Evolutionary conservation across 2,797 vertebrate genomes (phyloP).

Genomic region (Hippocampus kuda): DNA sequence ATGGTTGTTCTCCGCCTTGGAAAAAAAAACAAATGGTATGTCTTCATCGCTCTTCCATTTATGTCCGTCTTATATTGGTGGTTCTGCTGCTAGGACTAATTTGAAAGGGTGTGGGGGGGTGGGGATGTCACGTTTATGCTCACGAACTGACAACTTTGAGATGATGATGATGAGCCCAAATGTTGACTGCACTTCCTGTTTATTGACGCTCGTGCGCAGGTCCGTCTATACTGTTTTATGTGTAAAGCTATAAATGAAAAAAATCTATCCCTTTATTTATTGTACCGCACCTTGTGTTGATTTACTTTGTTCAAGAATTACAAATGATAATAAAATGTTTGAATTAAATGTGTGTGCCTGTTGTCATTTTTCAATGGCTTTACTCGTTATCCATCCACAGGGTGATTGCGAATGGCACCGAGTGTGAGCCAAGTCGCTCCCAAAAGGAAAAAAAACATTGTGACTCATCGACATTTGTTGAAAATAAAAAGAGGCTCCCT

Average conservation of each 20-base stretch:
- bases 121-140: constrained; percentile 21
- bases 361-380: constrained; percentile 30
- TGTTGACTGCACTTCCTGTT: constrained; percentile 52
- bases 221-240: constrained; percentile 27
- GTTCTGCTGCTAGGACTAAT: constrained; percentile 49
- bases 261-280: constrained; percentile 63
- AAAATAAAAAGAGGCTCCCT: too few species aligned
- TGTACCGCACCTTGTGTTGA: constrained; percentile 27
- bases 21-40: not conserved
- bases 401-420: not conserved
- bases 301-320: constrained; percentile 30
- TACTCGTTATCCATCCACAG: too few species aligned
- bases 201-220: constrained; percentile 35
- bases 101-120: constrained; percentile 14
- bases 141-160: constrained; percentile 7
- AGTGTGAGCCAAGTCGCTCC: too few species aligned
- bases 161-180: constrained; percentile 17
- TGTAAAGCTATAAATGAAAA: constrained; percentile 33
- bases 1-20: constrained; percentile 25
- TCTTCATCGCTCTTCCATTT: constrained; percentile 19
- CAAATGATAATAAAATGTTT: constrained; percentile 41
- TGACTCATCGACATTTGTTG: too few species aligned
- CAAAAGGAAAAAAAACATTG: too few species aligned
- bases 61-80: constrained; percentile 21
- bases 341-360: constrained; percentile 21